Conservation (phyloP, 2,113 vertebrate genomes). For the Lates calcarifer region DNA sequence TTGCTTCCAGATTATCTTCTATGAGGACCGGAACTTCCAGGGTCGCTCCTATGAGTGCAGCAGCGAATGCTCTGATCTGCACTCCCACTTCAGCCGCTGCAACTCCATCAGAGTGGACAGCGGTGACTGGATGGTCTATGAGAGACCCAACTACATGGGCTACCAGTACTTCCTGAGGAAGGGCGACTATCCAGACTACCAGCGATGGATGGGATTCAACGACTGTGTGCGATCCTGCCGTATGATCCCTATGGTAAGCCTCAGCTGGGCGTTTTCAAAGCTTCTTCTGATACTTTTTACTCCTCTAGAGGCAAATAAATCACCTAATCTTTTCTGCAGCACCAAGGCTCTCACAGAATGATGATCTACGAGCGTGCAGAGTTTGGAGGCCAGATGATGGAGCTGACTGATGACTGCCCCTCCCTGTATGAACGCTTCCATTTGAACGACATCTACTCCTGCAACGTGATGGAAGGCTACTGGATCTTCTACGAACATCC, state of each 20-base stretch:
- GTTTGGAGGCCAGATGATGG: slow-evolving; percentile 78
- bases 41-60: slow-evolving; percentile 82
- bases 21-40: slow-evolving; percentile 82
- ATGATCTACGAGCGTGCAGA: slow-evolving; percentile 78
- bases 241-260: slow-evolving; percentile 74
- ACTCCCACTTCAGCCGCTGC: slow-evolving; percentile 82
- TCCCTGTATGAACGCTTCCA: slow-evolving; percentile 78
- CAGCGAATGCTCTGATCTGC: slow-evolving; percentile 75
- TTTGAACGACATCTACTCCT: slow-evolving; percentile 76
- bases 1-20: slow-evolving; percentile 79
- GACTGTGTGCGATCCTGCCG: slow-evolving; percentile 81
- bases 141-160: slow-evolving; percentile 78
- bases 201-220: slow-evolving; percentile 83
- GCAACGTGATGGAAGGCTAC: slow-evolving; percentile 79
- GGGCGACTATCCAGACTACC: slow-evolving; percentile 82
- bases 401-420: slow-evolving; percentile 79
- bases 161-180: slow-evolving; percentile 82
- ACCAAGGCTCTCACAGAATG: slow-evolving; percentile 75
- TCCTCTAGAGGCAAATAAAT: neutral
- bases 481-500: slow-evolving; percentile 83
- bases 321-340: slow-evolving; percentile 41
- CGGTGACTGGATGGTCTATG: slow-evolving; percentile 82
- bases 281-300: neutral
- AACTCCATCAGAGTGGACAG: slow-evolving; percentile 83
- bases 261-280: neutral